Evolutionary conservation across 2,888 invertebrate genomes (phyloP).

Genomic region (Drosophila paramelanica): DNA sequence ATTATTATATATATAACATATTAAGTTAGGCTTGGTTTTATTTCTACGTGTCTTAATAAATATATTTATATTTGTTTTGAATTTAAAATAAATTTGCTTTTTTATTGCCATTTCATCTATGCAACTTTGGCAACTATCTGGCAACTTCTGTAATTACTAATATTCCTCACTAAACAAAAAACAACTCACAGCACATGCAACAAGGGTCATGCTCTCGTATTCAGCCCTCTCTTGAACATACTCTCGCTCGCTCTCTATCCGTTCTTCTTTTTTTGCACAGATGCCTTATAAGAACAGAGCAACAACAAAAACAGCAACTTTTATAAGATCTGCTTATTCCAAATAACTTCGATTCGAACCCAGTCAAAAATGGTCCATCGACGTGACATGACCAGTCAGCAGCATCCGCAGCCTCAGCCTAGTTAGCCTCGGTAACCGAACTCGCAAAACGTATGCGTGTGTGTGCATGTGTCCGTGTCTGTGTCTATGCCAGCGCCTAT

Average conservation of each 20-base stretch:
- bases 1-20: too few relatives aligned
- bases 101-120: background rate
- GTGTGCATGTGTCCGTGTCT: conserved; percentile 17
- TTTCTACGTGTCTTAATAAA: too few relatives aligned
- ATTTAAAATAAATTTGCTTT: too few relatives aligned
- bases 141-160: conserved; percentile 28
- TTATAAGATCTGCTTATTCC: conserved; percentile 61
- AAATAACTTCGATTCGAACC: conserved; percentile 66
- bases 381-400: conserved; percentile 75
- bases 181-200: conserved; percentile 50
- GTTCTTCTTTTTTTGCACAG: conserved; percentile 24
- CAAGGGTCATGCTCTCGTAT: conserved; percentile 52
- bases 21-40: too few relatives aligned
- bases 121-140: conserved; percentile 19
- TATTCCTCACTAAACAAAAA: conserved; percentile 32
- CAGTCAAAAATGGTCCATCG: conserved; percentile 85
- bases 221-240: conserved; percentile 1
- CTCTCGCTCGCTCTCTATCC: conserved; percentile 4
- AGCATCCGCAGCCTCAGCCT: conserved; percentile 74
- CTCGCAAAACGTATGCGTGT: conserved; percentile 53
- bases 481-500: conserved; percentile 19
- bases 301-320: conserved; percentile 27
- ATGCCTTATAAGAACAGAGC: conserved; percentile 44
- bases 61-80: background rate
- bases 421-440: conserved; percentile 51